Base-by-base conservation (phyloP, 2,797 vertebrate genomes). In the Eurystomus glaucurus region DNA sequence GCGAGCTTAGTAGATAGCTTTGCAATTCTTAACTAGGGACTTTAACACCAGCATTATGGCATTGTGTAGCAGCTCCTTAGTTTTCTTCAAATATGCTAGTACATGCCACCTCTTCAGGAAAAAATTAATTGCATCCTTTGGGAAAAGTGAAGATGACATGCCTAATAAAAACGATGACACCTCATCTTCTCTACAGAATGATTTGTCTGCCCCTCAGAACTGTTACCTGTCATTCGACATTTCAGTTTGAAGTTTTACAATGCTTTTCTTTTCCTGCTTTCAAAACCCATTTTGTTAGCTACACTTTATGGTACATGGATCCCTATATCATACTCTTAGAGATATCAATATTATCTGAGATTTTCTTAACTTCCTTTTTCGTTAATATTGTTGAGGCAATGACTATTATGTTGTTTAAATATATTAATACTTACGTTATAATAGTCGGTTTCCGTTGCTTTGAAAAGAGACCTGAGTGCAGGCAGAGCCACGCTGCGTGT, bases 251-350 rank as follows among this genome's bases (percentile, higher is more conserved):
- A 92, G 35, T 74, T 31, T 76, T 93, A 61, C 48, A 72, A 43
- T 41, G 45, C 28, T 86, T 80, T 88, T 58, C 64, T 79, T 77
- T 76, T 50, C 28, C 45, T 88, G 14, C 52, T 88, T 97, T 94
- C 60, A 88, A 94, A 78, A 16, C 12, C 11, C 18, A 28, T 95
- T 81, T 77, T 90, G 52, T 70, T 93, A 91, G 55, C 62, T 48
- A 25, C 6, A 14, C 50, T 88, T 93, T 65, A 54, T 45, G 31
- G 12, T 85, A 82, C 91, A 85, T 69, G 50, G 60, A 83, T 57
- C 26, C 45, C n/a, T 80, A 1, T n/a, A 41, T 82, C 29, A 72
- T 82, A 43, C 60, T 84, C 31, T 39, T 41, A 88, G 45, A 66
- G 46, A 31, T 35, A 37, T 14, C 29, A 61, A 1, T 50, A 48